phyloP scores from a whole-genome alignment of 2,888 invertebrate species.

The Drosophila infuscata region DNA sequence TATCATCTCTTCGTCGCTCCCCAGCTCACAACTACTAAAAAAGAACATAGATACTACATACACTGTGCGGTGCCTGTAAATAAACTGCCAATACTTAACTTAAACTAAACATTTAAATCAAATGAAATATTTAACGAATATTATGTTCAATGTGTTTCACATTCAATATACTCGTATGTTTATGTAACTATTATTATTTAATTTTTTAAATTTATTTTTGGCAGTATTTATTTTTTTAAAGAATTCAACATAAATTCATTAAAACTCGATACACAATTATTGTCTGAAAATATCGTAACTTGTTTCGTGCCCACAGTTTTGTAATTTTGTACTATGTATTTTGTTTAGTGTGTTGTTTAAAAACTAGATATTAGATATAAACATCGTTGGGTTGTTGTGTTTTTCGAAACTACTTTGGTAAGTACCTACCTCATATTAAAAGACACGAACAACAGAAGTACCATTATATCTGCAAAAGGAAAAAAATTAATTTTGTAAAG shows the following conservation, averaged over 20 bases:
- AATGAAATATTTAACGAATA: constrained; percentile 84
- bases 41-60: constrained; percentile 70
- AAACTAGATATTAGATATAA: constrained; percentile 8
- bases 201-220: constrained; percentile 15
- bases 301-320: constrained; percentile 79
- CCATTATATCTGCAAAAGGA: constrained; percentile 11
- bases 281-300: constrained; percentile 18
- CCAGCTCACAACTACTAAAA: constrained; percentile 70
- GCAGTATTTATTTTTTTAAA: constrained; percentile 34
- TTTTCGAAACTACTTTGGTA: constrained; percentile 54
- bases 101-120: constrained; percentile 49
- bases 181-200: background rate
- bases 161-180: constrained; percentile 13
- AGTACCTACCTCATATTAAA: constrained; percentile 47
- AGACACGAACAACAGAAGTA: background rate
- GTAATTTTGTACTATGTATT: constrained; percentile 72
- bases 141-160: constrained; percentile 55
- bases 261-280: constrained; percentile 11
- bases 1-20: constrained; percentile 54
- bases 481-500: background rate
- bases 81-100: constrained; percentile 75
- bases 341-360: constrained; percentile 49
- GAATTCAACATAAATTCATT: constrained; percentile 8
- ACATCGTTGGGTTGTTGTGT: constrained; percentile 59
- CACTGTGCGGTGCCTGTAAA: constrained; percentile 83